Evolutionary conservation across 2,888 invertebrate species (phyloP), one percentile per base, ranked within the genome.

Genomic region (Diarsia mendica): DNA sequence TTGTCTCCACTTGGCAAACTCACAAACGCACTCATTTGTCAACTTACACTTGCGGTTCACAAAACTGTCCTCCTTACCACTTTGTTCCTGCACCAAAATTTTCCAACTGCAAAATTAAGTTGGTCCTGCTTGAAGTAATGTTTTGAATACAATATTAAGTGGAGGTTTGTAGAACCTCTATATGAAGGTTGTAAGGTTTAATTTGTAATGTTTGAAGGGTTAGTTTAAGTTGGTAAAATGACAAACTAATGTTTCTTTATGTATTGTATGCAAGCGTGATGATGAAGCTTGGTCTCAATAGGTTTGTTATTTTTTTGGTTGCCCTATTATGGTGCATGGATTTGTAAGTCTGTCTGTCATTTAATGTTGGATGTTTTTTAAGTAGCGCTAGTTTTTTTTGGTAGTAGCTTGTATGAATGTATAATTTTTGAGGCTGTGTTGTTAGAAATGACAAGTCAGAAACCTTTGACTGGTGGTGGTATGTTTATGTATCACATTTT

Each of bases 1-100:
- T 91, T 92, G 92, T 91, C 88, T 91, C 81, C 89, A 89, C 92
- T 92, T 92, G 91, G 91, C 91, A 89, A 88, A 89, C 88, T 87
- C 88, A 89, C 90, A 90, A 89, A 86, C 83, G 77, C 85, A 88
- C 80, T 72, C 81, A 84, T 82, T 79, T 79, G 67, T 84, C 71
- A 87, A 80, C 55, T 72, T 87, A 79, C 58, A 65, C 58, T 76
- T 80, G 72, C 82, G 55, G 72, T 46, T 61, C 49, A n/a, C n/a
- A 67, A 80, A 69, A 74, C 72, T 63, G 63, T 70, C 79, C 53
- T 44, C 15, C 11, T 11, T 48, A 63, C 20, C 33, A 58, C 20
- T 68, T 83, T 77, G 64, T 75, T 73, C 80, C 51, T 64, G 82
- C 78, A 82, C 83, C 84, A 67, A 51, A 81, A 69, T 77, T 69